Percentiles rank a stretch among this genome's conserved stretches.
phyloP scores from a whole-genome alignment of 2,113 vertebrate species.

The Lepisosteus osseus region DNA sequence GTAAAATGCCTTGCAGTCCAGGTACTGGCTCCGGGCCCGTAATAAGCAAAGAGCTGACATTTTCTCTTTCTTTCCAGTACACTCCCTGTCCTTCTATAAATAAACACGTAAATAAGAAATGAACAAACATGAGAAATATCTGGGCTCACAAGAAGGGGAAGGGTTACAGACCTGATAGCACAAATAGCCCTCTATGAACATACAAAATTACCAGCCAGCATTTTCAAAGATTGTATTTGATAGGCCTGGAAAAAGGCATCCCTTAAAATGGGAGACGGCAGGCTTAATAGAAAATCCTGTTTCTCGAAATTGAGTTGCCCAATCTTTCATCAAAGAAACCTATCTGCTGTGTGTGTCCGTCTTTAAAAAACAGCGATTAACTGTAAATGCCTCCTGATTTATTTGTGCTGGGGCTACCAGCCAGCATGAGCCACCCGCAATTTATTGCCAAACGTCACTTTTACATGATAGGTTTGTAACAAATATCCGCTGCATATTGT shows the following conservation, averaged over 20 bases:
- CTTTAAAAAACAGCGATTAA: constrained; percentile 87
- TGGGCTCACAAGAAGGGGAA: constrained; percentile 15
- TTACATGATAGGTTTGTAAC: constrained; percentile 99
- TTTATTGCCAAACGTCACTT: constrained; percentile 97
- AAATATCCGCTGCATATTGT: constrained; percentile 99
- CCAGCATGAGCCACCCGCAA: constrained; percentile 81
- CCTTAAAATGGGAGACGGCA: constrained; percentile 24
- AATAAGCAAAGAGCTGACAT: no score
- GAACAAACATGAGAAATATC: constrained; percentile 17
- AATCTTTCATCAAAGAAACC: constrained; percentile 76
- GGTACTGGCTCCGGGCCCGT: no score
- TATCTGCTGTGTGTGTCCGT: constrained; percentile 67
- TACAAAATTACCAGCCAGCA: constrained; percentile 15
- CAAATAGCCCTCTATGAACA: constrained; percentile 19
- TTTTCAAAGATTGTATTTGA: constrained; percentile 11
- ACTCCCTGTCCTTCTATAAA: constrained; percentile 13
- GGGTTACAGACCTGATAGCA: neutral
- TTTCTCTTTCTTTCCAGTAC: neutral
- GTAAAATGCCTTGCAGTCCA: no score
- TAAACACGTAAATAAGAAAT: constrained; percentile 12
- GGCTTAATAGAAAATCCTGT: constrained; percentile 52
- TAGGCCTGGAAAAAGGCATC: constrained; percentile 18
- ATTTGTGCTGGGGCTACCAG: constrained; percentile 79
- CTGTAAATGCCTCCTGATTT: constrained; percentile 89
- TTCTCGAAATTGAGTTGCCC: constrained; percentile 65